A percentile compares a stretch with the other conserved stretches of the same genome.
These are phyloP conservation scores for Anarhynchus alexandrinus DNA, from an alignment of 2,113 vertebrate species.

Conservation along the genomic window DNA sequence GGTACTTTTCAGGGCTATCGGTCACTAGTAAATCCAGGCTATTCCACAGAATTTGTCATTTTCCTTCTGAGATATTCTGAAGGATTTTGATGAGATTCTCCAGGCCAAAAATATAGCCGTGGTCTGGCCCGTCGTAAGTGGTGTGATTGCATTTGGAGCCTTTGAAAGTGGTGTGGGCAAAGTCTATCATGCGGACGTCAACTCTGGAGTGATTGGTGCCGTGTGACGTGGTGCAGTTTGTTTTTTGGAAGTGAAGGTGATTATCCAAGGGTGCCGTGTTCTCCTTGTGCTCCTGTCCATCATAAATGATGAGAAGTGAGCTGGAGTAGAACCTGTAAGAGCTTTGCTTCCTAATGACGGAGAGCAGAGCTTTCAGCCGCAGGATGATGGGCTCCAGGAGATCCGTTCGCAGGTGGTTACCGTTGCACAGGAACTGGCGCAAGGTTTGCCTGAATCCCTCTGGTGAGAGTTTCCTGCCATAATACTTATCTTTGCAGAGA, in stretches of 20 bases:
- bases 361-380: conserved; percentile 67
- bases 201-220: conserved; percentile 1
- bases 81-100: conserved; percentile 80
- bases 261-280: neutral
- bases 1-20: neutral
- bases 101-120: conserved; percentile 78
- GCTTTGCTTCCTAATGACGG: conserved; percentile 69
- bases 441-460: conserved; percentile 74
- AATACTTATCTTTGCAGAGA: conserved; percentile 81
- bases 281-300: conserved; percentile 66
- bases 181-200: conserved; percentile 80
- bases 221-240: neutral
- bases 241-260: neutral
- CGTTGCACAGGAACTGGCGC: conserved; percentile 72
- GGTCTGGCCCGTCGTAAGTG: conserved; percentile 71
- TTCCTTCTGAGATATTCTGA: conserved; percentile 59
- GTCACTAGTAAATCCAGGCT: neutral
- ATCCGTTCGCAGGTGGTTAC: conserved; percentile 52
- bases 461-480: conserved; percentile 65
- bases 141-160: conserved; percentile 58
- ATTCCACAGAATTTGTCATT: conserved; percentile 20
- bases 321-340: conserved; percentile 83
- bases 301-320: conserved; percentile 80
- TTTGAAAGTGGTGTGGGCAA: conserved; percentile 77
- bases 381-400: conserved; percentile 72